Evolutionary conservation across 1,140 invertebrate species (phyloP).

Genomic region (Pachyrhynchus sulphureomaculatus): DNA sequence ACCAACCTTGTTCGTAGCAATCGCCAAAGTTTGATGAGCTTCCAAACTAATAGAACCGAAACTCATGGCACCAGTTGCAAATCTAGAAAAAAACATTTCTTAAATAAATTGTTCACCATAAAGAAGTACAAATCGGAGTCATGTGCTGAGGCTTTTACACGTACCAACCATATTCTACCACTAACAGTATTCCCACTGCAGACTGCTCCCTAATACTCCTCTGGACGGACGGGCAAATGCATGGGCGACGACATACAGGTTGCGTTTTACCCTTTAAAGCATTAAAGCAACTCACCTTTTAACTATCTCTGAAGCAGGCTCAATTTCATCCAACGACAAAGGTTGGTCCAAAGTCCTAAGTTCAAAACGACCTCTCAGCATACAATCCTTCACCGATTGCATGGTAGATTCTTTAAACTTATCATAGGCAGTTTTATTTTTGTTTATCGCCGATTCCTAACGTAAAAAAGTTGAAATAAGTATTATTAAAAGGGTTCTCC

Average conservation of each 20-base stretch:
- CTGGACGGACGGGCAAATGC: no score
- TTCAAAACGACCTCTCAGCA: constrained; percentile 90
- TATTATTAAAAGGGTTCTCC: no score
- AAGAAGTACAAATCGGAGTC: no score
- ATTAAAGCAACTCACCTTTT: no score
- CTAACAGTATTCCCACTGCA: no score
- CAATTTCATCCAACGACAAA: constrained; percentile 86
- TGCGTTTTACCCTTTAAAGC: no score
- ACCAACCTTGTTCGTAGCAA: constrained; percentile 89
- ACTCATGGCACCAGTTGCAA: constrained; percentile 80
- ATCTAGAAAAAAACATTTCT: constrained; percentile 59
- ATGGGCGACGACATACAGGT: no score
- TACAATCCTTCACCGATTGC: constrained; percentile 84
- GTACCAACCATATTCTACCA: no score
- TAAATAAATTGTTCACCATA: no score
- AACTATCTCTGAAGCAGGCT: constrained; percentile 91
- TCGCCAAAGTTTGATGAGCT: constrained; percentile 90
- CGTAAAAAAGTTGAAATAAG: neutral
- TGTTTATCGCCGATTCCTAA: constrained; percentile 76
- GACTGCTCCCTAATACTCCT: no score
- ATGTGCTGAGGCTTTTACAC: no score
- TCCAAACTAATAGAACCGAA: constrained; percentile 93
- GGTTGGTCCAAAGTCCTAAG: constrained; percentile 73
- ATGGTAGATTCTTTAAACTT: constrained; percentile 85
- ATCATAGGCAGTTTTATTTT: constrained; percentile 82